A percentile compares a stretch with the other conserved stretches of the same genome.
Conservation (phyloP, 2,797 vertebrate genomes). For the Diplodus puntazzo region DNA sequence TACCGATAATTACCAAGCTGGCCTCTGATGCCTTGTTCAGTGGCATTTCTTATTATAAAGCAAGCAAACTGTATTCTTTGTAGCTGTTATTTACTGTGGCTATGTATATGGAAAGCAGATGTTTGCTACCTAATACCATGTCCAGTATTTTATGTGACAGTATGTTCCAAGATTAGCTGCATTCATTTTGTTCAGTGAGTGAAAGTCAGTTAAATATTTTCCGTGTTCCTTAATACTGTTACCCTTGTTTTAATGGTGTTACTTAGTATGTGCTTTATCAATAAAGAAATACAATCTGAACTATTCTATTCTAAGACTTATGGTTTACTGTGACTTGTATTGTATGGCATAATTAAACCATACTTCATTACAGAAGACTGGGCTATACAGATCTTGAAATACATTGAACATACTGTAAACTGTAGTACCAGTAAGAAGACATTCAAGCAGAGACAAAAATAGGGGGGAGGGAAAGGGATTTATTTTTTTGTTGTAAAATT, state of each 20-base stretch:
- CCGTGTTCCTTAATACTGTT: conserved; percentile 8
- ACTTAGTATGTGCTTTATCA: conserved; percentile 17
- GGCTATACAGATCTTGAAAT: neutral
- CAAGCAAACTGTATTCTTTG: neutral
- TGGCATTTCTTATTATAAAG: neutral
- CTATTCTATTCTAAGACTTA: too few species aligned
- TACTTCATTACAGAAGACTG: neutral
- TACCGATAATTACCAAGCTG: conserved; percentile 21
- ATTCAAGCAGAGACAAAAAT: conserved; percentile 51
- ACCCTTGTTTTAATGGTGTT: neutral
- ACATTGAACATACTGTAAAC: neutral
- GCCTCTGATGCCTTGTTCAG: neutral
- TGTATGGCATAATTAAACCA: too few species aligned
- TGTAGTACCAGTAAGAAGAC: neutral
- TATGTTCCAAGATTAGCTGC: neutral
- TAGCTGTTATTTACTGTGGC: neutral
- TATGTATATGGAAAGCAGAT: conserved; percentile 1
- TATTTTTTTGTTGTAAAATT: conserved; percentile 70
- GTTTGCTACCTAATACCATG: neutral
- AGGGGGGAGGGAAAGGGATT: conserved; percentile 80
- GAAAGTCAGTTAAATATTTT: conserved; percentile 6
- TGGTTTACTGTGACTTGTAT: neutral
- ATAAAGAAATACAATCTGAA: conserved; percentile 10
- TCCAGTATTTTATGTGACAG: conserved; percentile 3
- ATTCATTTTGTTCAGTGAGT: conserved; percentile 24